Conservation (phyloP, 2,797 vertebrate species). For the Intellagama lesueurii region DNA sequence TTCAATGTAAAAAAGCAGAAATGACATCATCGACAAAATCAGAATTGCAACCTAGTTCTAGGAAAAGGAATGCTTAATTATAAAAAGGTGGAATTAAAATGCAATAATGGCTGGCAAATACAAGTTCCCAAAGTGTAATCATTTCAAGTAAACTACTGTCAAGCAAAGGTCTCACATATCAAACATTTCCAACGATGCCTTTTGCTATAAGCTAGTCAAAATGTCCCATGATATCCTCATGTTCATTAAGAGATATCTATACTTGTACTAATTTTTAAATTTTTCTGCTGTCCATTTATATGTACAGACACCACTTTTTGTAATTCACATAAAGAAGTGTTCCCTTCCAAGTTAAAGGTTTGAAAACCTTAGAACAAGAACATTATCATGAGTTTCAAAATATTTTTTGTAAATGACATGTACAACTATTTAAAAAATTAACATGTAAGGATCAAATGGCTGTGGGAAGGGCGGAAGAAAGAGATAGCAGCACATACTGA, state of each 20-base stretch:
- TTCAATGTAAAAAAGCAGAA: no score
- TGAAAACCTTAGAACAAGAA: constrained; percentile 49
- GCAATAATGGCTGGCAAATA: constrained; percentile 62
- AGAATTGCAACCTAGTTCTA: constrained; percentile 2
- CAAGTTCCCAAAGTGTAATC: constrained; percentile 65
- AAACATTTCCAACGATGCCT: constrained; percentile 72
- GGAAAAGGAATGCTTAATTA: background rate
- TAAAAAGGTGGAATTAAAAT: constrained; percentile 69
- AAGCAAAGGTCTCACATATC: constrained; percentile 64
- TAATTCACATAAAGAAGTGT: constrained; percentile 40
- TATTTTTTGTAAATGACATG: constrained; percentile 18
- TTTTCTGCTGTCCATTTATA: constrained; percentile 60
- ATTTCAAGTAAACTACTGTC: constrained; percentile 68
- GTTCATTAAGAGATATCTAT: constrained; percentile 44
- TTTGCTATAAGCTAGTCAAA: constrained; percentile 67
- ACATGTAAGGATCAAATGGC: background rate
- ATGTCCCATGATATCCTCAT: constrained; percentile 50
- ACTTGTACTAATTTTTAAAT: constrained; percentile 63
- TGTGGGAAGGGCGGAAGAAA: background rate
- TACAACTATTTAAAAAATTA: constrained; percentile 12
- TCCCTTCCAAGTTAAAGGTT: constrained; percentile 53
- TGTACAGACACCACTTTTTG: constrained; percentile 37
- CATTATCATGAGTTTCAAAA: constrained; percentile 20
- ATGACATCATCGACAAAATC: background rate
- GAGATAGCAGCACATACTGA: background rate